Conservation (phyloP, 2,113 vertebrate species). For the Pandion haliaetus region DNA sequence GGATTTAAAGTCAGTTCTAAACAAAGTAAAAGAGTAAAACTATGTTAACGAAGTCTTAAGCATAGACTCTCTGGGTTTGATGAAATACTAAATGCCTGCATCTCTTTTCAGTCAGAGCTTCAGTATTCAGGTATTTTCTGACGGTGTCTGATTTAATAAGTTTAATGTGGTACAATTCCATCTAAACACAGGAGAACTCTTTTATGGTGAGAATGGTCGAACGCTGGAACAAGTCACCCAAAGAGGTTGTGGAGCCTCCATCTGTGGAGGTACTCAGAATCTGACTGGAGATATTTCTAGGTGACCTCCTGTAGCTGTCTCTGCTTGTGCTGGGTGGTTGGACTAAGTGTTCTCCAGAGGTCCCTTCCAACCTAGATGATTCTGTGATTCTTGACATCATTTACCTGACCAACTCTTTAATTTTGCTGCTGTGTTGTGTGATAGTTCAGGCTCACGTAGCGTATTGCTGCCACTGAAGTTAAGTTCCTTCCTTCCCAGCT, state of each 20-base stretch:
- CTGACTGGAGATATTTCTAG: background rate
- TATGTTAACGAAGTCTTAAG: background rate
- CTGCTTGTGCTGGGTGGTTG: background rate
- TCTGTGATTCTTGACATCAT: background rate
- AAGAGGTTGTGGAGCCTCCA: background rate
- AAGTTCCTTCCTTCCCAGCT: background rate
- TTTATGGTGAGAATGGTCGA: background rate
- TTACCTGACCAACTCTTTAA: background rate
- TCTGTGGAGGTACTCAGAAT: background rate
- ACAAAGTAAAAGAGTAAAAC: background rate
- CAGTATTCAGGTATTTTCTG: background rate
- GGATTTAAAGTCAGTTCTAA: slow-evolving; percentile 1
- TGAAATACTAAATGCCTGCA: background rate
- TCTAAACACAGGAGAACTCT: background rate
- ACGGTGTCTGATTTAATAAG: background rate
- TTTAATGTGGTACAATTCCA: background rate
- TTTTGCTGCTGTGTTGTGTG: background rate
- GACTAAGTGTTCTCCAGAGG: background rate
- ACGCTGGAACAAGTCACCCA: background rate
- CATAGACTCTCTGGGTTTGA: background rate
- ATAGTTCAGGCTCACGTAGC: background rate
- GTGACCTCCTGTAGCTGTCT: background rate
- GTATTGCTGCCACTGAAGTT: background rate
- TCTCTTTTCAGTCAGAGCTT: background rate
- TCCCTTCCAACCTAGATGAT: background rate